Conservation (phyloP, 2,888 invertebrate species). For the Empis livida region DNA sequence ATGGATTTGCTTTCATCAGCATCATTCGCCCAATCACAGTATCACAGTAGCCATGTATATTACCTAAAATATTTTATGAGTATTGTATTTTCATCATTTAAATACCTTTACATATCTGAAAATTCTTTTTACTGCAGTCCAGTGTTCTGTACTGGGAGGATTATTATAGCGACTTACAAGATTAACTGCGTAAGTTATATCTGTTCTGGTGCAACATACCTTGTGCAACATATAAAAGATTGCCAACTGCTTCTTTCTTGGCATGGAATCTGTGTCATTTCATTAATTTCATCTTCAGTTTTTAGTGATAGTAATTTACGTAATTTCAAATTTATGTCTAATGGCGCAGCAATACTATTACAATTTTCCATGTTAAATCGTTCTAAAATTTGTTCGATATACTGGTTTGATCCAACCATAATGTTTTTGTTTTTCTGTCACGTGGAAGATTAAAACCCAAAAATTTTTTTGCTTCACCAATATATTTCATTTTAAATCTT, state of each 20-base stretch:
- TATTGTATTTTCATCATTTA: constrained; percentile 3
- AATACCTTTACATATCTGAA: constrained; percentile 8
- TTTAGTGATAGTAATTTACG: too few relatives aligned
- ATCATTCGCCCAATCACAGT: constrained; percentile 11
- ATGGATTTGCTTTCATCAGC: constrained; percentile 7
- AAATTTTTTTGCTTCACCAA: too few relatives aligned
- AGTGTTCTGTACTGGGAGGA: constrained; percentile 12
- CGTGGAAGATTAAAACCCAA: too few relatives aligned
- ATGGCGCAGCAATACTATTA: too few relatives aligned
- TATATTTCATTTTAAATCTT: too few relatives aligned
- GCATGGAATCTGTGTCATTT: too few relatives aligned
- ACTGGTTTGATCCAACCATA: too few relatives aligned
- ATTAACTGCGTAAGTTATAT: constrained; percentile 14
- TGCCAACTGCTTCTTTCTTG: constrained; percentile 11
- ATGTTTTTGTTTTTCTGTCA: too few relatives aligned
- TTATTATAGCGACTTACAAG: constrained; percentile 12
- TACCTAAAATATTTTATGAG: constrained; percentile 1
- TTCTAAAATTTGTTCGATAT: too few relatives aligned
- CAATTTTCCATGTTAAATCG: too few relatives aligned
- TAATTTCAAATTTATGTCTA: too few relatives aligned
- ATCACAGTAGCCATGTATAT: constrained; percentile 9
- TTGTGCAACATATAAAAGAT: constrained; percentile 11
- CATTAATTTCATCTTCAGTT: too few relatives aligned
- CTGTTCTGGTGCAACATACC: constrained; percentile 11
- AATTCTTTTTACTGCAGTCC: constrained; percentile 13